Base-by-base conservation (phyloP, 1,140 invertebrate species). In the Papilio xuthus region DNA sequence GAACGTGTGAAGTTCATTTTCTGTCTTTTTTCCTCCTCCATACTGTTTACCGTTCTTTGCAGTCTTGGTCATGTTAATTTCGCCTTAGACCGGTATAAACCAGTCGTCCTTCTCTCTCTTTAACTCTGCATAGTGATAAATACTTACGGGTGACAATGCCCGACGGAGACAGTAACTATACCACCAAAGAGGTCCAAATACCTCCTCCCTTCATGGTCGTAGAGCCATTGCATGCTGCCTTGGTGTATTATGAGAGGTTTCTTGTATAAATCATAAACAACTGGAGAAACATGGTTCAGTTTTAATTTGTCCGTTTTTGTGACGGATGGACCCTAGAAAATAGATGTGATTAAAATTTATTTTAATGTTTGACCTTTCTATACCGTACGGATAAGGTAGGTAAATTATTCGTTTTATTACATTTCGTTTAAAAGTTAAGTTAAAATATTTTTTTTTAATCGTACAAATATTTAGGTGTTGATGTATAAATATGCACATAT, bases 111-210 rank as follows among this genome's bases (percentile, higher is more conserved):
- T n/a, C n/a, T 15, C 15, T 56, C 53, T 56, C 3, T n/a, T 15
- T 56, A 56, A n/a, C 41, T 41, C 41, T 41, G 41, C 41, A 41
- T n/a, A 44, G 1, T 44, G 9, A 44, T n/a, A 18, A 20, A 8
- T 6, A 53, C 97, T 97, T 95, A 99, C 98, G 98, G 98, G 95
- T 99, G 99, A 92, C 98, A 99, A 92, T 99, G 99, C 26, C 99
- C 99, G n/a, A 99, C 98, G 74, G 97, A 98, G 37, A 99, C 97
- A 0, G 99, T 99, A 3, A 99, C 98, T 83, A 99, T 99, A 15
- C 99, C 99, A 12, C 96, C 98, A 92, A 99, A 99, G 94, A 99
- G 96, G 93, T 99, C 99, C 32, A 99, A 94, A 93, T 99, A 99
- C 85, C 98, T 94, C 82, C 96, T 96, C 8, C 98, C 98, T 71